Percentiles rank a stretch among this genome's conserved stretches.
Conservation (phyloP, 1,140 invertebrate genomes). For the Harpegnathos saltator region DNA sequence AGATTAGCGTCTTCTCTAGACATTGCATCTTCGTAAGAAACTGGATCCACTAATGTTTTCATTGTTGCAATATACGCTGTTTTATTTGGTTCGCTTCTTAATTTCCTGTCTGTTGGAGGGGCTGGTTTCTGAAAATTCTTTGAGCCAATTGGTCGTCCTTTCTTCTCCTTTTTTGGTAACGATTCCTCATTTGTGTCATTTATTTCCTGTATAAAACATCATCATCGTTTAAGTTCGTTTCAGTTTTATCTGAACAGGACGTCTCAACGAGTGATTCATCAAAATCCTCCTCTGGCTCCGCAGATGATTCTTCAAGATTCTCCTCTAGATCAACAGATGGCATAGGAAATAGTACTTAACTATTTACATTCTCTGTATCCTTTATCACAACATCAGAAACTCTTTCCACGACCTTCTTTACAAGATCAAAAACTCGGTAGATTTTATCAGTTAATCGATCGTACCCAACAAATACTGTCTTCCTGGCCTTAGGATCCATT, state of each 20-base stretch:
- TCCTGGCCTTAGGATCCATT: slow-evolving; percentile 18
- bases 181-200: background rate
- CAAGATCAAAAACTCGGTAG: slow-evolving; percentile 10
- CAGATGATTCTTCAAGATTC: background rate
- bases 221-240: background rate
- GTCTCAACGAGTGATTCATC: too few species aligned
- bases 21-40: slow-evolving; percentile 17
- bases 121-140: slow-evolving; percentile 7
- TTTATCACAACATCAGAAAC: background rate
- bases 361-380: background rate
- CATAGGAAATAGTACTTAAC: slow-evolving; percentile 6
- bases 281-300: too few species aligned
- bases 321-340: slow-evolving; percentile 8
- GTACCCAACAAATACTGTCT: slow-evolving; percentile 12
- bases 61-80: background rate
- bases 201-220: background rate
- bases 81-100: background rate
- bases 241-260: too few species aligned
- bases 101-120: background rate
- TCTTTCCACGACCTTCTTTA: slow-evolving; percentile 7
- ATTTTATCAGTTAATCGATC: slow-evolving; percentile 3
- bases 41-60: background rate
- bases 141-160: slow-evolving; percentile 2
- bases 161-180: background rate
- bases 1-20: background rate